Base-by-base conservation (phyloP, 2,113 vertebrate genomes). In the Sphyrna mokarran region DNA sequence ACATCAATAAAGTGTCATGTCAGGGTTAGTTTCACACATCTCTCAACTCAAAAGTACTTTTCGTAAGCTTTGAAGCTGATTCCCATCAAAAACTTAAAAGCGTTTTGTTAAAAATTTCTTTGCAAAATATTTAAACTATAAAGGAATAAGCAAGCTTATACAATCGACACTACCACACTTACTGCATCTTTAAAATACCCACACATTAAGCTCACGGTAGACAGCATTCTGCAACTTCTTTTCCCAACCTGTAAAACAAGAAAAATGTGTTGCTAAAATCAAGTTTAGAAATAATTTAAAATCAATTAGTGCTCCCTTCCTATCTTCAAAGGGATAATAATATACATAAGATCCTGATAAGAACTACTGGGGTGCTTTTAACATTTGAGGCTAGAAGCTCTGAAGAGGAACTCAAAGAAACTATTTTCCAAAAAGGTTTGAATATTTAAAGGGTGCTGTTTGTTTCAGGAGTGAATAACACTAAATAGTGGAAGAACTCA, bases 221-320 rank as follows among this genome's bases (percentile, higher is more conserved):
- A 99, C 99, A 90, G 99, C 99, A 98, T 99, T 99, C 97, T 99
- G 99, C 95, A 99, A 98, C 97, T 98, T 99, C 97, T 98, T 99
- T 96, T 99, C 99, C 99, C 98, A 99, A 95, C 99, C 99, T 99
- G 97, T 96, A 96, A 97, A 96, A 76, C 22, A 95, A 95, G 26
- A 22, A 95, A 72, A 76, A 16, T 7, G 13, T 70, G 10, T 29
- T 48, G 68, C 23, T 95, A 70, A 72, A 72, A 29, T 13, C 23
- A 43, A 43, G 16, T 48, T 18, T 18, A 54, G 8, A 63, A 93
- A 37, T 76, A 95, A 18, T 72, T 72, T 23, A 23, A n/a, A 5
- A 63, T 0, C 61, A 63, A 72, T 26, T 33, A 69, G 26, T 33
- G 70, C 29, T 61, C 22, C 37, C 37, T 94, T 29, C 54, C 37